phyloP scores from a whole-genome alignment of 2,888 invertebrate genomes.

The Sialis lutaria region DNA sequence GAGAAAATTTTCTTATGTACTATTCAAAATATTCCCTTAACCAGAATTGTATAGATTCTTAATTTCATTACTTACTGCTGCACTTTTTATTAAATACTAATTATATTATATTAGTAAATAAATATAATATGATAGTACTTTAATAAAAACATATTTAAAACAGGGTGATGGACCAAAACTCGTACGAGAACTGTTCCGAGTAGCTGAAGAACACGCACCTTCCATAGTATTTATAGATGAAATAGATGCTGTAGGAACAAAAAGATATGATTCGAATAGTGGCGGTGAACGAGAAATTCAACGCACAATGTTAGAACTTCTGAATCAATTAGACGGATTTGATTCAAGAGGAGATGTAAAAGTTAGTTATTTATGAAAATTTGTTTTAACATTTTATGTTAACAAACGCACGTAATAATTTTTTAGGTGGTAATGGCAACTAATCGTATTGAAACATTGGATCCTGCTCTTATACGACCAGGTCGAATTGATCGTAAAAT shows the following conservation, averaged over 20 bases:
- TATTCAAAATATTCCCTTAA: not conserved
- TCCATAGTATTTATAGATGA: slow-evolving; percentile 99
- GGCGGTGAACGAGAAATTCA: slow-evolving; percentile 99
- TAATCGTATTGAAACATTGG: slow-evolving; percentile 94
- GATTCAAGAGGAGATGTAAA: slow-evolving; percentile 94
- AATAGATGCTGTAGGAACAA: slow-evolving; percentile 98
- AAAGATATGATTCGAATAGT: slow-evolving; percentile 97
- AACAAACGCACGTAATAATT: slow-evolving; percentile 6
- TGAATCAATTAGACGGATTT: slow-evolving; percentile 97
- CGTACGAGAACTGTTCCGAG: slow-evolving; percentile 91
- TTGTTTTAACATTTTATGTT: not conserved
- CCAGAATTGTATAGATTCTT: not conserved
- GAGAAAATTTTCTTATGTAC: not conserved
- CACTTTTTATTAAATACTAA: too few relatives aligned
- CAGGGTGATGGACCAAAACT: slow-evolving; percentile 97
- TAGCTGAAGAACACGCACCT: slow-evolving; percentile 99
- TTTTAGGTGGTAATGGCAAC: slow-evolving; percentile 87
- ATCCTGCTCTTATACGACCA: slow-evolving; percentile 95
- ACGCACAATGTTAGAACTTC: slow-evolving; percentile 95
- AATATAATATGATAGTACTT: not conserved
- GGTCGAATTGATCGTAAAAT: slow-evolving; percentile 99
- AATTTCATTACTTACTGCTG: too few relatives aligned
- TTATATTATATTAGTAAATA: too few relatives aligned
- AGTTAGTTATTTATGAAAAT: slow-evolving; percentile 28
- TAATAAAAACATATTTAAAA: not conserved